Evolutionary conservation across 2,797 vertebrate species (phyloP).

Genomic region (Acrossocheilus fasciatus): DNA sequence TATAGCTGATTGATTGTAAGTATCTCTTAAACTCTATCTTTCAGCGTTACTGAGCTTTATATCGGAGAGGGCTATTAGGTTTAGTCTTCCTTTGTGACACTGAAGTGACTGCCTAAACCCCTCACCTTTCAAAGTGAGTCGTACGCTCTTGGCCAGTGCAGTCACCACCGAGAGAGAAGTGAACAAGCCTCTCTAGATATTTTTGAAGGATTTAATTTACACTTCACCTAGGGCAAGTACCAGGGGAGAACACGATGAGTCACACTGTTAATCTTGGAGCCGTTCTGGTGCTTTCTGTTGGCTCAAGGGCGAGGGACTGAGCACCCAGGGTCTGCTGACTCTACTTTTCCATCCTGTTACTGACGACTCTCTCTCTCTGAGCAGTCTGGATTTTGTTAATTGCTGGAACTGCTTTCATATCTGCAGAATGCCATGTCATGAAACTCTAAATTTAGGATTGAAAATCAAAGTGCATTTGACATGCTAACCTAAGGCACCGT

Average conservation of each 20-base stretch:
- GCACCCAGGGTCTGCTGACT: conserved; percentile 50
- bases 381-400: conserved; percentile 46
- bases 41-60: conserved; percentile 1
- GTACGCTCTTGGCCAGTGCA: conserved; percentile 4
- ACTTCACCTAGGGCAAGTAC: conserved; percentile 48
- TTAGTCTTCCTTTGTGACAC: conserved; percentile 38
- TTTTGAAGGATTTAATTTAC: conserved; percentile 57
- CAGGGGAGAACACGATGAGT: conserved; percentile 52
- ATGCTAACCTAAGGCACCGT: neutral
- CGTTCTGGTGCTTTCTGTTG: conserved; percentile 38
- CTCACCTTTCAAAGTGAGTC: conserved; percentile 27
- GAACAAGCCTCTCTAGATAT: conserved; percentile 40
- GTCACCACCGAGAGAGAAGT: neutral
- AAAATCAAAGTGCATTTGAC: conserved; percentile 38
- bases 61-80: conserved; percentile 22
- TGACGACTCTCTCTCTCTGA: conserved; percentile 31
- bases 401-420: conserved; percentile 42
- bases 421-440: conserved; percentile 25
- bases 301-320: conserved; percentile 21
- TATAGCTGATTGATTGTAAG: neutral
- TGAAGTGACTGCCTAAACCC: conserved; percentile 37
- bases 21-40: conserved; percentile 1
- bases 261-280: conserved; percentile 60
- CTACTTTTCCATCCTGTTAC: conserved; percentile 34
- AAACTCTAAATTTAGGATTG: conserved; percentile 38